Evolutionary conservation across 1,140 invertebrate genomes (phyloP).

Genomic region (Drosophila grimshawi): DNA sequence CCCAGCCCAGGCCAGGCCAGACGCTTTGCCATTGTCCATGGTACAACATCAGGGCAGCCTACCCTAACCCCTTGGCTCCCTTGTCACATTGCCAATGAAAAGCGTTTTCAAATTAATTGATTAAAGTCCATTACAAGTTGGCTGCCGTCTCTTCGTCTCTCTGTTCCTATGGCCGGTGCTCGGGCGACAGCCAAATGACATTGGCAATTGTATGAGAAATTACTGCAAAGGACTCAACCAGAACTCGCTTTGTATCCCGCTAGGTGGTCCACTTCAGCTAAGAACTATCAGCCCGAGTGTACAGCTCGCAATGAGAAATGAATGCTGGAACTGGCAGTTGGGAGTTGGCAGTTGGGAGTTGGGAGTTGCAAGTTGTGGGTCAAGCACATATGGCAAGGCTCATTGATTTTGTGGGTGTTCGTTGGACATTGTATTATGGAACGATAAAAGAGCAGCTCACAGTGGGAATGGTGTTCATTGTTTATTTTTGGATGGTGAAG

Average conservation of each 20-base stretch:
- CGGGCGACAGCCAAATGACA: constrained; percentile 67
- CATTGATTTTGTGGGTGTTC: constrained; percentile 50
- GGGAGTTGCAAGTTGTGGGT: background rate
- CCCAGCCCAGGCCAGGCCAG: constrained; percentile 20
- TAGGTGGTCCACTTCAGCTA: constrained; percentile 35
- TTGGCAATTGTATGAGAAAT: constrained; percentile 82
- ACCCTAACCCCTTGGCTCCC: background rate
- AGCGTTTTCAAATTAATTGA: constrained; percentile 83
- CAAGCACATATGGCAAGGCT: constrained; percentile 60
- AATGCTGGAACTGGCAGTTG: background rate
- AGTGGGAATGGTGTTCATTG: background rate
- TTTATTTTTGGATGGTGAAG: background rate
- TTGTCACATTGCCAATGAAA: constrained; percentile 66
- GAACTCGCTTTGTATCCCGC: constrained; percentile 15
- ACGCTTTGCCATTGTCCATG: constrained; percentile 53
- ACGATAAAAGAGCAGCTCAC: background rate
- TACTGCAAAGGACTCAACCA: constrained; percentile 55
- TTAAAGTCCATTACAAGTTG: constrained; percentile 83
- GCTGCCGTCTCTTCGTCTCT: constrained; percentile 29
- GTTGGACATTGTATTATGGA: background rate
- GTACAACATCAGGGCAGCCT: too few relatives aligned
- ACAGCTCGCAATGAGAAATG: background rate
- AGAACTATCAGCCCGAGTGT: constrained; percentile 20
- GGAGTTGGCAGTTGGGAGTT: background rate
- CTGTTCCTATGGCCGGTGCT: background rate